A percentile compares a stretch with the other conserved stretches of the same genome.
Conservation (phyloP, 2,113 vertebrate genomes). For the Nestor notabilis region DNA sequence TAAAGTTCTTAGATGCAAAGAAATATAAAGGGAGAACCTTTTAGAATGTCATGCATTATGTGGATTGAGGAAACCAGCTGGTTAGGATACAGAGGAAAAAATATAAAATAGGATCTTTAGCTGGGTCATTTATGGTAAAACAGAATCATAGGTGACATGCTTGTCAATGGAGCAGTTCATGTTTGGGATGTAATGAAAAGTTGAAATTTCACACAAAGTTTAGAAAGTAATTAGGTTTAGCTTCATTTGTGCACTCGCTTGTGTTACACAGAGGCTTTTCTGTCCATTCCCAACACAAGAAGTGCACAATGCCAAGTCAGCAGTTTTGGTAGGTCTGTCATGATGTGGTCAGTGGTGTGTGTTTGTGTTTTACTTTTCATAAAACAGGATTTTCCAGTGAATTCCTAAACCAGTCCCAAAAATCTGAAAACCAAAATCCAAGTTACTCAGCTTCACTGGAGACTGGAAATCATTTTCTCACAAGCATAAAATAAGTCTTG, state of each 20-base stretch:
- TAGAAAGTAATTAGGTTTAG: neutral
- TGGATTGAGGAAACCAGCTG: neutral
- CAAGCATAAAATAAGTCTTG: neutral
- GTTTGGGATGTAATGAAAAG: neutral
- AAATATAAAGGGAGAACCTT: neutral
- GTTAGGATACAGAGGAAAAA: neutral
- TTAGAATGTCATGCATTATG: neutral
- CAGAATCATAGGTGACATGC: neutral
- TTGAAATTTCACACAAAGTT: neutral
- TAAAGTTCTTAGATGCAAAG: neutral
- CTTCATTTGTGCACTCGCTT: neutral
- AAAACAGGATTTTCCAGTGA: neutral
- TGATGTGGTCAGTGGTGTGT: neutral
- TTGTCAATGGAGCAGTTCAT: neutral
- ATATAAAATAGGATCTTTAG: neutral
- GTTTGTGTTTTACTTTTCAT: neutral
- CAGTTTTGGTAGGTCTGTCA: neutral
- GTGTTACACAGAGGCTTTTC: neutral
- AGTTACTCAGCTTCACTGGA: neutral
- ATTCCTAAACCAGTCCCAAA: neutral
- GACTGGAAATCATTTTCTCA: neutral
- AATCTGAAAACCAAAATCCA: neutral
- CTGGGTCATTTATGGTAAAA: neutral
- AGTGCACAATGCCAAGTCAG: neutral
- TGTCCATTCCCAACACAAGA: neutral